Base-by-base conservation (phyloP, 2,113 vertebrate genomes). In the Sula dactylatra region DNA sequence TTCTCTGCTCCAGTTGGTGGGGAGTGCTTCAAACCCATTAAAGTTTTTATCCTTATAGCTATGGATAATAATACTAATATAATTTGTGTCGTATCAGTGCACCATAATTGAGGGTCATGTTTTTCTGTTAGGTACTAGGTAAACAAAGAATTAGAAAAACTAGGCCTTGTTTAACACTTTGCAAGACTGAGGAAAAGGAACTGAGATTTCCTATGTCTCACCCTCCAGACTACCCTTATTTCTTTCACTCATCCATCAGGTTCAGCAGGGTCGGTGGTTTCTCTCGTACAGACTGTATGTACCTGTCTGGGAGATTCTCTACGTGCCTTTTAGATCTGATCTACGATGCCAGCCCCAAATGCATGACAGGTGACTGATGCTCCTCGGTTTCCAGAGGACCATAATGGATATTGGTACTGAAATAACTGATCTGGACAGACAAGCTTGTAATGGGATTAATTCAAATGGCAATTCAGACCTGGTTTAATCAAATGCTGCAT, bases 311-410 rank as follows among this genome's bases (percentile, higher is more conserved):
- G 54, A 45, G 16, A 17, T 32, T 15, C 40, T 74, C 32, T 32
- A 12, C 4, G 47, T 9, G 40, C 49, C 52, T 65, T 56, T 56
- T 32, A 16, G 47, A 13, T 9, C 61, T 27, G 44, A 65, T 19
- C 61, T 25, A 32, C 3, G 5, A 69, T 0, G 3, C 40, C 86
- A 90, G 45, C 54, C 54, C 67, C 55, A 47, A 20, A 38, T 0
- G 1, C 3, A 0, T 42, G 79, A 29, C 50, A 70, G 55, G 62
- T 19, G 62, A 72, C 0, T 0, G 56, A 72, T 69, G 72, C 19
- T 88, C 18, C 82, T 54, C 1, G 1, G 27, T 36, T 93, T 82
- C 36, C 6, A 1, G 32, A 86, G 40, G 49, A 58, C 54, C 36
- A 0, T 17, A 66, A 42, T 16, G n/a, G 54, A n/a, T 70, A 32